Conservation (phyloP, 2,113 vertebrate genomes). For the Gobius niger region DNA sequence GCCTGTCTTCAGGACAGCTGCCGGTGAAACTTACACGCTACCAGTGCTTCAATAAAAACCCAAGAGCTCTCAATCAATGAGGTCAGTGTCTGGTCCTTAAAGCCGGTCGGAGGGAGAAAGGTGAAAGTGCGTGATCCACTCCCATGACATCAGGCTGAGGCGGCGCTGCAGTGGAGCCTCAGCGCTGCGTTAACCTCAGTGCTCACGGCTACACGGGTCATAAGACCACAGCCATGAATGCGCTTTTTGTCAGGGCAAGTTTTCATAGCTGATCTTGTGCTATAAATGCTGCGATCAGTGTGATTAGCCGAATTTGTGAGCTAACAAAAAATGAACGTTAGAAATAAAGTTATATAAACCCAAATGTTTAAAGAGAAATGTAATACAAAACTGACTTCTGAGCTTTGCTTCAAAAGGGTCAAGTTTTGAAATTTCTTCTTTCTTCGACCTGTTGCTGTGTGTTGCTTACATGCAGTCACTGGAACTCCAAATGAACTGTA, state of each 20-base stretch:
- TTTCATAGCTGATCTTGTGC: conserved; percentile 37
- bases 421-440: too few relatives aligned
- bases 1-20: conserved; percentile 57
- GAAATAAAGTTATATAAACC: too few relatives aligned
- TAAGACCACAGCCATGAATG: conserved; percentile 63
- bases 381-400: too few relatives aligned
- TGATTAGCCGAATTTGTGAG: conserved; percentile 13
- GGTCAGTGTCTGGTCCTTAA: conserved; percentile 59
- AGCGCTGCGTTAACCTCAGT: conserved; percentile 34
- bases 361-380: too few relatives aligned
- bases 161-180: conserved; percentile 20
- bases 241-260: conserved; percentile 54
- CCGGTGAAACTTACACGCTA: conserved; percentile 49
- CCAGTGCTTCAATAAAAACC: conserved; percentile 45
- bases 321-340: too few relatives aligned
- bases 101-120: conserved; percentile 20
- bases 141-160: conserved; percentile 46
- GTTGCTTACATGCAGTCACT: too few relatives aligned
- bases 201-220: conserved; percentile 47
- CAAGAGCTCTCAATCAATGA: conserved; percentile 54
- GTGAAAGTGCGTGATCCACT: conserved; percentile 55
- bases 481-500: too few relatives aligned
- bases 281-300: conserved; percentile 3
- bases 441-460: too few relatives aligned
- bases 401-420: too few relatives aligned